Percentiles rank a stretch among this genome's conserved stretches.
These are phyloP conservation scores for Champsocephalus gunnari DNA, from an alignment of 2,797 vertebrate species.

Conservation along the genomic window DNA sequence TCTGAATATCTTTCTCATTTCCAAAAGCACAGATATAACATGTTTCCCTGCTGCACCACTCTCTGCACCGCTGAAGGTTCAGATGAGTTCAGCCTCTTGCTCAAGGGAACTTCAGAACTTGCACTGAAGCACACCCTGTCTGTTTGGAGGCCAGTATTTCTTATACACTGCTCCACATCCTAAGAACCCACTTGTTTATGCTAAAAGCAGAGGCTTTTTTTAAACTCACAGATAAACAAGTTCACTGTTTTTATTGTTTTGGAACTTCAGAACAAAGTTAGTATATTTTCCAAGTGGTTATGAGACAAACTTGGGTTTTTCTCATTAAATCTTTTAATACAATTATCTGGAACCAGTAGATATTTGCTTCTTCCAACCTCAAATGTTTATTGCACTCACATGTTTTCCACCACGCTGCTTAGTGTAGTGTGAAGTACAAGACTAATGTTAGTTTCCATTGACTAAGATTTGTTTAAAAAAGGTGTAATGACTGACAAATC, in stretches of 20 bases:
- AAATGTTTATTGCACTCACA: constrained; percentile 2
- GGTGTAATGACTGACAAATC: not conserved
- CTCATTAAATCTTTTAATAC: not conserved
- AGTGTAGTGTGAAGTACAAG: not conserved
- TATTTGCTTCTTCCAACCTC: not conserved
- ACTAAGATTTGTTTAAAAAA: not conserved
- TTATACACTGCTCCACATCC: not conserved
- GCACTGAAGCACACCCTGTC: not conserved
- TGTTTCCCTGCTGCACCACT: not conserved
- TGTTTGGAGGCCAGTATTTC: not conserved
- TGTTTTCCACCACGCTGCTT: not conserved
- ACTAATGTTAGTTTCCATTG: not conserved
- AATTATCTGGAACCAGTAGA: constrained; percentile 9
- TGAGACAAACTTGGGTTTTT: not conserved
- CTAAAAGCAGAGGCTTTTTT: not conserved
- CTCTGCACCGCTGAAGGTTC: constrained; percentile 1
- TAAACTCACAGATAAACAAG: not conserved
- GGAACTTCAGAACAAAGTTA: not conserved
- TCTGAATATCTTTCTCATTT: constrained; percentile 16
- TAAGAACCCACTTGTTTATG: not conserved
- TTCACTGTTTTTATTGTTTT: not conserved
- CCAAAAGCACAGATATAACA: not conserved
- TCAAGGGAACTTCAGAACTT: constrained; percentile 1
- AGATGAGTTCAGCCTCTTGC: not conserved
- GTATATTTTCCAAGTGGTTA: constrained; percentile 1